Percentiles rank a stretch among this genome's conserved stretches.
phyloP scores from a whole-genome alignment of 2,888 invertebrate genomes.

The Nemotelus nigrinus region DNA sequence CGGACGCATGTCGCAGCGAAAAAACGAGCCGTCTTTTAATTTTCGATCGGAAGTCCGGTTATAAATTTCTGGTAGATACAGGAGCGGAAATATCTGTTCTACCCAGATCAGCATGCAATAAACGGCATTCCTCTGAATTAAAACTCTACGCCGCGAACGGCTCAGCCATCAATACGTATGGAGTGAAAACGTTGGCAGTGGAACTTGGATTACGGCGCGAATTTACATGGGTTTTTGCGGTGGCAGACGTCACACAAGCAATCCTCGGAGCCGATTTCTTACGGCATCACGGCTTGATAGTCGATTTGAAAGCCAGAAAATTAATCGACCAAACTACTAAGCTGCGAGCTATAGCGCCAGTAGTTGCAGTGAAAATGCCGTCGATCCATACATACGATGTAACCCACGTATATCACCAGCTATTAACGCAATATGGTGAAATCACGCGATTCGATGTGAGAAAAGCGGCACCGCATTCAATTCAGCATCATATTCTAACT shows the following conservation, averaged over 20 bases:
- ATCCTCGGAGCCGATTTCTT: neutral
- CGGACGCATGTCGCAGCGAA: neutral
- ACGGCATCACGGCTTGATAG: too few relatives aligned
- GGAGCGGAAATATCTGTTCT: neutral
- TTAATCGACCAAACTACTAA: neutral
- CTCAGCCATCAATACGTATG: neutral
- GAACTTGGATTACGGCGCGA: neutral
- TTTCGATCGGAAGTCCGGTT: neutral
- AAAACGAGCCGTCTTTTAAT: neutral
- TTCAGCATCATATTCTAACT: slow-evolving; percentile 8
- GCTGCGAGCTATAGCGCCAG: neutral
- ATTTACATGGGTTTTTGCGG: neutral
- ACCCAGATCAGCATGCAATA: neutral
- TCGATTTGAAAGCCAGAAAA: neutral
- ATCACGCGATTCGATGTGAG: neutral
- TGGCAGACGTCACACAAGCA: neutral
- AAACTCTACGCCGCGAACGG: neutral
- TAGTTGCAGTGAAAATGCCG: neutral
- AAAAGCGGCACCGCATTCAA: neutral
- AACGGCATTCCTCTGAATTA: neutral
- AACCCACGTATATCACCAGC: neutral
- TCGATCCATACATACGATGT: neutral
- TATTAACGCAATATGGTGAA: neutral
- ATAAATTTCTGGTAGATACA: neutral
- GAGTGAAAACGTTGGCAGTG: neutral